phyloP scores from a whole-genome alignment of 1,140 invertebrate genomes.

The Spodoptera frugiperda region DNA sequence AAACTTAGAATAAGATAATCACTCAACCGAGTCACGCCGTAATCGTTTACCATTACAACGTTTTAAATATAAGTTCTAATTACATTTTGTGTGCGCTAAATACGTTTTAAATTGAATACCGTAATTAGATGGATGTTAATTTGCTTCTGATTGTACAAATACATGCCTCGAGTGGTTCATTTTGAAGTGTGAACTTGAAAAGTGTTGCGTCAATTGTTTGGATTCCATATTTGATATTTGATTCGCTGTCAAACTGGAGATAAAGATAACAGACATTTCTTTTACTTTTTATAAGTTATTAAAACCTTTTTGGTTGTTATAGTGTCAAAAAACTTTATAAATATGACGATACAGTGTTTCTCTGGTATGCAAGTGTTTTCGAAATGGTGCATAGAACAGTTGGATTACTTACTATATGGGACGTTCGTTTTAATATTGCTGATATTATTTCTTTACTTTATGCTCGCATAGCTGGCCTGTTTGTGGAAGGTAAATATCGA shows the following conservation, averaged over 20 bases:
- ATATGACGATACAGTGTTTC: neutral
- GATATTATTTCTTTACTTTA: slow-evolving; percentile 64
- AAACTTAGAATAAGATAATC: slow-evolving; percentile 20
- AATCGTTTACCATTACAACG: slow-evolving; percentile 14
- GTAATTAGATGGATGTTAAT: neutral
- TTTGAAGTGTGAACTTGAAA: neutral
- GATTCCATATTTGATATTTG: slow-evolving; percentile 1
- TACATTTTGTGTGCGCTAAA: neutral
- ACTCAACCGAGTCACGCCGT: slow-evolving; percentile 13
- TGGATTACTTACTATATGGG: slow-evolving; percentile 68
- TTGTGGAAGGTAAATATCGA: slow-evolving; percentile 32
- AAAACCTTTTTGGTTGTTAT: no score
- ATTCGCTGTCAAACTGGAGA: neutral
- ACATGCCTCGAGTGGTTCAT: neutral
- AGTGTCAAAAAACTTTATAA: neutral
- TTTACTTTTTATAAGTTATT: no score
- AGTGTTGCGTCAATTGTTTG: neutral
- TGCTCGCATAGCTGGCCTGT: slow-evolving; percentile 45
- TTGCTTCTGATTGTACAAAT: neutral
- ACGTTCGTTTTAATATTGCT: slow-evolving; percentile 58
- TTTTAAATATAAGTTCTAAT: slow-evolving; percentile 27
- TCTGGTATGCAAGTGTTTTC: neutral
- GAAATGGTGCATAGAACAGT: slow-evolving; percentile 57
- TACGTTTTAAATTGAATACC: slow-evolving; percentile 2
- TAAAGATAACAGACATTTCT: no score